Percentiles rank a stretch among this genome's conserved stretches.
These are phyloP conservation scores for Streptopelia turtur DNA, from an alignment of 2,797 vertebrate genomes.

Conservation along the genomic window DNA sequence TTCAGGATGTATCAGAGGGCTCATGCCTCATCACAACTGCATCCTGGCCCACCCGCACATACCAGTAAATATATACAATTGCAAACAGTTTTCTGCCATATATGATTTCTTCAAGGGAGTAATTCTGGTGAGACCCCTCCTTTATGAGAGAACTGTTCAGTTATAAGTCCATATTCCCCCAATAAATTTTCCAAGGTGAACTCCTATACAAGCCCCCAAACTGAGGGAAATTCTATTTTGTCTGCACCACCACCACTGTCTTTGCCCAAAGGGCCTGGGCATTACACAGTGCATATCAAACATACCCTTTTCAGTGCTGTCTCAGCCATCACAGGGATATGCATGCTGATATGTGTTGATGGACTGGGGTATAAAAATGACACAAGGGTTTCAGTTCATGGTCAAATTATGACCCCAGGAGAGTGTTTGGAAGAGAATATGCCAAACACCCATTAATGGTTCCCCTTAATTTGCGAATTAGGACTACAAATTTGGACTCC, in stretches of 20 bases:
- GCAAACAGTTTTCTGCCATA: neutral
- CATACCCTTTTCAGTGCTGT: neutral
- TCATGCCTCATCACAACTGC: neutral
- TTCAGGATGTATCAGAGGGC: neutral
- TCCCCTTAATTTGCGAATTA: neutral
- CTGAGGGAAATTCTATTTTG: neutral
- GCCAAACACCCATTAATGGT: neutral
- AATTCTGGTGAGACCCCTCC: neutral
- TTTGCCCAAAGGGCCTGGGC: neutral
- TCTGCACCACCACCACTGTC: too few relatives aligned
- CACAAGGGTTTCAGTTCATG: neutral
- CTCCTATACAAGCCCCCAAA: neutral
- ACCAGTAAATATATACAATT: neutral
- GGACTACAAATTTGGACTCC: neutral
- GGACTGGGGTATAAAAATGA: neutral
- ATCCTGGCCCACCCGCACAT: neutral
- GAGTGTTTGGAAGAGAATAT: neutral
- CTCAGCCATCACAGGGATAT: neutral
- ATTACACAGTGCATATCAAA: fast-evolving
- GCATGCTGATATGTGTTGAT: fast-evolving
- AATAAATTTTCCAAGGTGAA: neutral
- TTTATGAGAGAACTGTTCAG: neutral
- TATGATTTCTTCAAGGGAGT: neutral
- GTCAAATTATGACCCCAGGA: neutral
- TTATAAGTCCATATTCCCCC: neutral